Evolutionary conservation across 2,113 vertebrate species (phyloP).

Genomic region (Spea bombifrons): DNA sequence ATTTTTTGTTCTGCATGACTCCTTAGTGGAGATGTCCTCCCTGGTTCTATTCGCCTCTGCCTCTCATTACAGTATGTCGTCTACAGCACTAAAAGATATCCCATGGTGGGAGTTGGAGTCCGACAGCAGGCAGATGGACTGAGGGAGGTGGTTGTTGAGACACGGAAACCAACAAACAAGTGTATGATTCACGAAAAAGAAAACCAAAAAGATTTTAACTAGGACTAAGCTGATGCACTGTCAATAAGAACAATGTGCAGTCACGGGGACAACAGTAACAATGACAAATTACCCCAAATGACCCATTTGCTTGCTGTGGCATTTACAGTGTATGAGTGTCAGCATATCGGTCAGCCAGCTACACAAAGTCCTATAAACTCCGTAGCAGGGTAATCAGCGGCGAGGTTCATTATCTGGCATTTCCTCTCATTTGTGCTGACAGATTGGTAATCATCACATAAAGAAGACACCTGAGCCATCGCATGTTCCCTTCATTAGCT

Average conservation of each 20-base stretch:
- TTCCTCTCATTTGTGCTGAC: slow-evolving; percentile 8
- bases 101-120: too few relatives aligned
- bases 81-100: too few relatives aligned
- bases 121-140: too few relatives aligned
- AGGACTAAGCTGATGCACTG: too few relatives aligned
- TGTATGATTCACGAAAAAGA: too few relatives aligned
- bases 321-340: not conserved
- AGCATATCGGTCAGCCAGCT: not conserved
- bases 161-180: too few relatives aligned
- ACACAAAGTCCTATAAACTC: not conserved
- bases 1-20: too few relatives aligned
- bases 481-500: slow-evolving; percentile 2
- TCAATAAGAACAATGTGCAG: not conserved
- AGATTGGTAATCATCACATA: slow-evolving; percentile 12
- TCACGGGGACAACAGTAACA: not conserved
- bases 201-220: too few relatives aligned
- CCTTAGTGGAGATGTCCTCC: too few relatives aligned
- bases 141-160: too few relatives aligned
- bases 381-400: not conserved
- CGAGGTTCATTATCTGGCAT: slow-evolving; percentile 13
- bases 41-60: too few relatives aligned
- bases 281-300: not conserved
- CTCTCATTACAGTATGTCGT: too few relatives aligned
- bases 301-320: not conserved
- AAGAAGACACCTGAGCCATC: slow-evolving; percentile 22